These are phyloP conservation scores for Echinometra lucunter DNA, from an alignment of 53 echinoderm and acorn worm species.

Conservation along the genomic window DNA sequence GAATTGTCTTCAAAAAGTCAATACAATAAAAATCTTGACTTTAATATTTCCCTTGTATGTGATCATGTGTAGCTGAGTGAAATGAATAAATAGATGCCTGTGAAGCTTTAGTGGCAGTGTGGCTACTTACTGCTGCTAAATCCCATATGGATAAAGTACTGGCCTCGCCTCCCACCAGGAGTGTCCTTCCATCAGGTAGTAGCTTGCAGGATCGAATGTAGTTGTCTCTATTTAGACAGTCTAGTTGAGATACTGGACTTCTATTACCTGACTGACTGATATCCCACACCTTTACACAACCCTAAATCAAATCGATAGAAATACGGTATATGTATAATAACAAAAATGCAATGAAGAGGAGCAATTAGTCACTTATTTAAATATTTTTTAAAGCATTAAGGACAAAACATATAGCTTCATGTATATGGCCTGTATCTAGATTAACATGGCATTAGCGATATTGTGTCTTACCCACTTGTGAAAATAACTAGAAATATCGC, in stretches of 20 bases:
- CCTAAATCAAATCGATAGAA: conserved; percentile 64
- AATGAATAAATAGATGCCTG: too few species aligned
- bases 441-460: too few species aligned
- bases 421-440: too few species aligned
- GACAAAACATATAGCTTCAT: too few species aligned
- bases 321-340: background rate
- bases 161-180: conserved; percentile 99
- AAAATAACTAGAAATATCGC: too few species aligned
- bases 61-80: too few species aligned
- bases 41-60: too few species aligned
- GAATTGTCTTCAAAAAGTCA: too few species aligned
- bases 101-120: background rate
- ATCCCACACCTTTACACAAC: conserved; percentile 99
- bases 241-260: conserved; percentile 98
- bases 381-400: too few species aligned
- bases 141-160: conserved; percentile 99
- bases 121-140: conserved; percentile 90
- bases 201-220: conserved; percentile 99
- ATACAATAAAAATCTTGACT: too few species aligned
- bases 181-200: conserved; percentile 93
- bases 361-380: too few species aligned
- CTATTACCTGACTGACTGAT: conserved; percentile 97
- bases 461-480: too few species aligned
- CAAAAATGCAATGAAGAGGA: background rate
- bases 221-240: conserved; percentile 97